Conservation (phyloP, 2,113 vertebrate species). For the Corydoras sp. region DNA sequence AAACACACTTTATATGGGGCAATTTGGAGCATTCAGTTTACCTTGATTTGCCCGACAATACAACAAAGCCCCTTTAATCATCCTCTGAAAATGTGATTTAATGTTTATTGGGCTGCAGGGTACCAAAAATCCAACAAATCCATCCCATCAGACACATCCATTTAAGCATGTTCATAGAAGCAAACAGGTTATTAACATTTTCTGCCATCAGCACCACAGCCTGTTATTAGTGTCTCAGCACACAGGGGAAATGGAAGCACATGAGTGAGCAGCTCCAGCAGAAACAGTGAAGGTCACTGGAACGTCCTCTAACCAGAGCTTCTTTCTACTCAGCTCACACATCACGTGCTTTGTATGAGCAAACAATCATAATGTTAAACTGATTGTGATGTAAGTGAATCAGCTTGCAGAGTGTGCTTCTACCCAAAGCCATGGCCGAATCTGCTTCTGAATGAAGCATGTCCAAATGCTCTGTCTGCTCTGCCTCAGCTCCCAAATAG, state of each 20-base stretch:
- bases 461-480: slow-evolving; percentile 4
- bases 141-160: slow-evolving; percentile 34
- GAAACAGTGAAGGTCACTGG: slow-evolving; percentile 61
- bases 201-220: slow-evolving; percentile 38
- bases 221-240: slow-evolving; percentile 34
- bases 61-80: too few relatives aligned
- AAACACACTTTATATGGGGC: too few relatives aligned
- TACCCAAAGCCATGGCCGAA: slow-evolving; percentile 18
- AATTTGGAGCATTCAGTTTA: too few relatives aligned
- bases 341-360: slow-evolving; percentile 52
- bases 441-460: not conserved
- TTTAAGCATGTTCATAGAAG: slow-evolving; percentile 42
- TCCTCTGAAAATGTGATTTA: too few relatives aligned
- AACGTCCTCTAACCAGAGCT: slow-evolving; percentile 48
- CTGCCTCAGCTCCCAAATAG: not conserved
- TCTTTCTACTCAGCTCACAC: slow-evolving; percentile 29
- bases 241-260: slow-evolving; percentile 39
- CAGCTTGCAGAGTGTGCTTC: slow-evolving; percentile 33
- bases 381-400: slow-evolving; percentile 51
- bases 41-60: too few relatives aligned
- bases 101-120: slow-evolving; percentile 6
- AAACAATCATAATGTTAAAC: slow-evolving; percentile 57
- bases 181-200: slow-evolving; percentile 51
- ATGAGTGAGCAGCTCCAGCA: slow-evolving; percentile 45
- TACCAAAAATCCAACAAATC: slow-evolving; percentile 13